Conservation (phyloP, 2,113 vertebrate species). For the Odontesthes bonariensis region DNA sequence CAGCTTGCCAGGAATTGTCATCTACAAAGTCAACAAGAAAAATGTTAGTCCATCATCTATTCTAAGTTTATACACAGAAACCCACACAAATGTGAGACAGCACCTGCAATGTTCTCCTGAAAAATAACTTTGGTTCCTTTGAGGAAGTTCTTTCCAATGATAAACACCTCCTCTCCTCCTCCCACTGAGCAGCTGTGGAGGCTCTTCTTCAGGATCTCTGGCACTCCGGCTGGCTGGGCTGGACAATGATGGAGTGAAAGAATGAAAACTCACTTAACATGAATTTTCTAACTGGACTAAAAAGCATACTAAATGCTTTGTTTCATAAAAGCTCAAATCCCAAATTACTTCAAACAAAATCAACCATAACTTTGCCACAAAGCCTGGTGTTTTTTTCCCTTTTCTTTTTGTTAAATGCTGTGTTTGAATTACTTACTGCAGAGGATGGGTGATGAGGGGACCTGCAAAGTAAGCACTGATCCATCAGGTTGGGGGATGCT, state of each 20-base stretch:
- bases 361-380: no score
- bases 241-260: conserved; percentile 33
- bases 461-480: conserved; percentile 91
- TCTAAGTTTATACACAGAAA: conserved; percentile 8
- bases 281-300: not conserved
- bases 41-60: not conserved
- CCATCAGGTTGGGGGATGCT: conserved; percentile 93
- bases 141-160: conserved; percentile 99
- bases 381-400: no score
- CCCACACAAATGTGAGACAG: not conserved
- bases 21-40: conserved; percentile 83
- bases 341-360: not conserved
- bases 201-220: conserved; percentile 99
- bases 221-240: conserved; percentile 98
- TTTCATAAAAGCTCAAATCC: not conserved
- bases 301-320: not conserved
- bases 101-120: conserved; percentile 91
- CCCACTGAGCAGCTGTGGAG: conserved; percentile 93
- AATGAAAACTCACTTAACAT: conserved; percentile 27
- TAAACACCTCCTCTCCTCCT: conserved; percentile 97
- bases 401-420: not conserved
- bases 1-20: conserved; percentile 96
- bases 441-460: conserved; percentile 93
- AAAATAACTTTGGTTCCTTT: conserved; percentile 99
- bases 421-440: conserved; percentile 90